Base-by-base conservation (phyloP, 2,888 invertebrate genomes). In the Diaperis boleti region DNA sequence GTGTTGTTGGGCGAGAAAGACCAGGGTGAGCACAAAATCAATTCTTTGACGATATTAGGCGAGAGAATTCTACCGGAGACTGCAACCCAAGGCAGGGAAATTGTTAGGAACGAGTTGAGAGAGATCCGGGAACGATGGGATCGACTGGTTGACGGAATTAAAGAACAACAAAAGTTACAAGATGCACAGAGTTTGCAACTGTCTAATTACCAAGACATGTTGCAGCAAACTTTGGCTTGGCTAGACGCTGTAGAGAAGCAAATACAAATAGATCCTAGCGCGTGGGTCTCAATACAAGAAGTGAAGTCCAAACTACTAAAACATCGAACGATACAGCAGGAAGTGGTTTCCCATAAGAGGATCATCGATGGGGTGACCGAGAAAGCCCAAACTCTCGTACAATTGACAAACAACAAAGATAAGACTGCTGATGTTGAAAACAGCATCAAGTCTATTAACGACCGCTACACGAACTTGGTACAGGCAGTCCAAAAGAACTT, bases 61-160 rank as follows among this genome's bases (percentile, higher is more conserved):
- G 97, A 98, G 76, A 90, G 92, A 78, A 87, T 97, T n/a, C 86
- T 95, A 64, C 94, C 96, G 0, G 95, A 95, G 79, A 98, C 96
- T 1, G 93, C 96, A 6, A 91, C 96, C 0, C 89, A 90, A 71
- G 97, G 97, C 0, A 87, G 97, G 65, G 97, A 98, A 79, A 88
- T 86, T 52, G 90, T 97, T 57, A 87, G 97, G n/a, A 88, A 91
- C 68, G 93, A 96, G 78, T 83, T 96, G 59, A 86, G 94, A 73
- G 85, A 87, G 17, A 86, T 94, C 10, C 87, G 94, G 72, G 92
- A 94, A 76, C 85, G 92, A 75, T 96, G 95, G 94, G 96, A 97
- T 74, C 88, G 87, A 77, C 83, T 96, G 0, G 91, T 92, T 66
- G 94, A 93, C 75, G 78, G 78, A 15, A 91, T 96, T 47, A 85